Evolutionary conservation across 2,797 vertebrate genomes (phyloP).

Genomic region (Sebastes itinus): DNA sequence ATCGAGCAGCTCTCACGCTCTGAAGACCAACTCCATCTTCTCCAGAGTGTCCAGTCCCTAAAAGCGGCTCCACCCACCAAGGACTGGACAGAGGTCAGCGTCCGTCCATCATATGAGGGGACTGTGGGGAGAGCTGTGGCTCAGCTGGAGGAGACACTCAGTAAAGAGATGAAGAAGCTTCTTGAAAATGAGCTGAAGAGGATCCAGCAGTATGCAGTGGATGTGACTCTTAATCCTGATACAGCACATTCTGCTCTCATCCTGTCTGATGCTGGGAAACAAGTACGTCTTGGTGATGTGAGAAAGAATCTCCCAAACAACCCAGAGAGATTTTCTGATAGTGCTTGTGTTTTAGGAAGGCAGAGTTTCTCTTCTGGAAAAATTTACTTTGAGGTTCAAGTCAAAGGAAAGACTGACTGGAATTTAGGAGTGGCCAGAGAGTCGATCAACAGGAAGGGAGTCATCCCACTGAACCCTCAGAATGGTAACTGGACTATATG

Average conservation of each 20-base stretch:
- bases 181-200: not conserved
- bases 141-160: not conserved
- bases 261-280: not conserved
- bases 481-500: not conserved
- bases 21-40: not conserved
- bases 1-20: not conserved
- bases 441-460: not conserved
- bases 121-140: not conserved
- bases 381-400: slow-evolving; percentile 2
- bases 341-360: not conserved
- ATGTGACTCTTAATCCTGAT: not conserved
- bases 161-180: not conserved
- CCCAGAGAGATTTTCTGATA: fast-evolving
- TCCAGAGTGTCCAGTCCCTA: not conserved
- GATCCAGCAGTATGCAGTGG: not conserved
- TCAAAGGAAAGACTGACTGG: not conserved
- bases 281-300: fast-evolving
- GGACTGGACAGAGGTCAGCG: not conserved
- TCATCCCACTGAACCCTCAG: fast-evolving
- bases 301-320: not conserved
- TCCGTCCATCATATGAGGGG: not conserved
- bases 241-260: not conserved
- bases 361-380: not conserved
- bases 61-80: not conserved
- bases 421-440: not conserved